A percentile compares a stretch with the other conserved stretches of the same genome.
Evolutionary conservation across 2,888 invertebrate genomes (phyloP).

Genomic region (Agrochola litura): DNA sequence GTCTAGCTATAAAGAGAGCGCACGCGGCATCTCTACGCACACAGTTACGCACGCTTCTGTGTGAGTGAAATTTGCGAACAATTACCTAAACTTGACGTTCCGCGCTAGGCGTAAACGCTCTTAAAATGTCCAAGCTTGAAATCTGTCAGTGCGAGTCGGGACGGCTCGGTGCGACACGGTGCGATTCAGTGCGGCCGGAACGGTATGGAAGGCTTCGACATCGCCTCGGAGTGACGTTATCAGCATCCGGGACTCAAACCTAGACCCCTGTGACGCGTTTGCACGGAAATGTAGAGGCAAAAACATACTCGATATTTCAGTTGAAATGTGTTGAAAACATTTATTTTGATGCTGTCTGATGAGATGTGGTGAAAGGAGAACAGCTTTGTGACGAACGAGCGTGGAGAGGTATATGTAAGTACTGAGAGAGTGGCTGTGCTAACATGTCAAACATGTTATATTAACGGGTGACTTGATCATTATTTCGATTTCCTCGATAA

Average conservation of each 20-base stretch:
- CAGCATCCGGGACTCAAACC: conserved; percentile 59
- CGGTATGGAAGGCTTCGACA: conserved; percentile 33
- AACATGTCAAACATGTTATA: conserved; percentile 17
- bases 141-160: conserved; percentile 38
- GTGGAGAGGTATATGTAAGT: background rate
- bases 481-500: conserved; percentile 18
- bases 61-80: too few species aligned
- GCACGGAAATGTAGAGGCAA: conserved; percentile 42
- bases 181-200: background rate
- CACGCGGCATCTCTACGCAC: too few species aligned
- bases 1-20: too few species aligned
- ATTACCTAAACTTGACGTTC: too few species aligned
- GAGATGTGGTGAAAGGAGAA: conserved; percentile 26
- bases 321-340: conserved; percentile 45
- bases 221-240: conserved; percentile 59
- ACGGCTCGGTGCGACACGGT: background rate
- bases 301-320: conserved; percentile 52
- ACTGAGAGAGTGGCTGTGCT: background rate
- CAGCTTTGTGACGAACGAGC: conserved; percentile 17
- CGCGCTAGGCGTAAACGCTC: too few species aligned
- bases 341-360: conserved; percentile 24
- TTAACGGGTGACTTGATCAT: conserved; percentile 17
- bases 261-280: conserved; percentile 39
- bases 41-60: too few species aligned
- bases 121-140: conserved; percentile 65